Percentiles rank a stretch among this genome's conserved stretches.
Conservation (phyloP, 2,113 vertebrate genomes). For the Myiozetetes cayanensis region DNA sequence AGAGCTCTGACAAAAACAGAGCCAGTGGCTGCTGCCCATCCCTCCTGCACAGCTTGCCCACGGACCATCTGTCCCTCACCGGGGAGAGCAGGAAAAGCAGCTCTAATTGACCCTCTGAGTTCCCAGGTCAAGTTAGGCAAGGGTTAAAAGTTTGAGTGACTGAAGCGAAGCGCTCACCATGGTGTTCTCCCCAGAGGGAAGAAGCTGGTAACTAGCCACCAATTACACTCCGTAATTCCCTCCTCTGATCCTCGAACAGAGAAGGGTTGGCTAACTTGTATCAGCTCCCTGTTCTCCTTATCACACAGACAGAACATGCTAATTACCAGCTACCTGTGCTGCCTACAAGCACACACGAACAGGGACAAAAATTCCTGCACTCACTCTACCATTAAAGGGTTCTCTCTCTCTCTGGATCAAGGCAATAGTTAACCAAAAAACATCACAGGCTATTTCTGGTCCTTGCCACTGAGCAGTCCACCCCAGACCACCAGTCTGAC, state of each 20-base stretch:
- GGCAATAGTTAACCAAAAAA: background rate
- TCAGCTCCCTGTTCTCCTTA: background rate
- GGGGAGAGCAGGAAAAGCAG: background rate
- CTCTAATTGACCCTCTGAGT: background rate
- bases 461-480: background rate
- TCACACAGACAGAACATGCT: background rate
- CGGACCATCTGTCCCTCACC: background rate
- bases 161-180: background rate
- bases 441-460: background rate
- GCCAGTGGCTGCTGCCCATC: rapidly evolving
- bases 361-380: background rate
- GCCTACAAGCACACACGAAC: background rate
- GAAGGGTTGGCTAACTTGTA: background rate
- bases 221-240: background rate
- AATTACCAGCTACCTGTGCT: background rate
- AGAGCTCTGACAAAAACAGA: background rate
- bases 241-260: background rate
- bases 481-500: background rate
- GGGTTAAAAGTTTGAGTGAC: background rate
- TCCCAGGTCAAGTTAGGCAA: background rate
- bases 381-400: background rate
- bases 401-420: background rate
- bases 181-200: background rate
- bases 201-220: background rate
- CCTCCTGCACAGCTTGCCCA: background rate